These are phyloP conservation scores for Rhodophaea formosa DNA, from an alignment of 2,888 invertebrate species.

Conservation along the genomic window DNA sequence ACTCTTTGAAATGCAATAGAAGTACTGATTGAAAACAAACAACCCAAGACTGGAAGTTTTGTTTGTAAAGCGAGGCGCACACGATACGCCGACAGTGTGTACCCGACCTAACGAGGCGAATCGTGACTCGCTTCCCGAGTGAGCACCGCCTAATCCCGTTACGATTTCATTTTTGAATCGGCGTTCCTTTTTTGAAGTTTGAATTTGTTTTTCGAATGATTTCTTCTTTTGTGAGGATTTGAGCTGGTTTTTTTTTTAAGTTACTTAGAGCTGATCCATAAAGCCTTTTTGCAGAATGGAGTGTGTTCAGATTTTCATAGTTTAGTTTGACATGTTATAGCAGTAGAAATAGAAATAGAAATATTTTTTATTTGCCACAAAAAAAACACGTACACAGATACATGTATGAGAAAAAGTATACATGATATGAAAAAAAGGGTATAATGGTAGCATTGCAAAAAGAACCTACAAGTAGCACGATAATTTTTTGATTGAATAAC, in stretches of 20 bases:
- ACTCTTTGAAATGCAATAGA: constrained; percentile 12
- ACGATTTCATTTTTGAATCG: constrained; percentile 16
- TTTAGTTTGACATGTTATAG: too few relatives aligned
- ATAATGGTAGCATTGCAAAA: too few relatives aligned
- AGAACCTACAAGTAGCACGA: too few relatives aligned
- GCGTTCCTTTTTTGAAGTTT: constrained; percentile 6
- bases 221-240: constrained; percentile 8
- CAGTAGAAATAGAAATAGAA: too few relatives aligned
- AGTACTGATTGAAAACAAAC: constrained; percentile 19
- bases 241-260: background rate
- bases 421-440: too few relatives aligned
- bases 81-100: constrained; percentile 15
- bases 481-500: too few relatives aligned
- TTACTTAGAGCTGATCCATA: too few relatives aligned
- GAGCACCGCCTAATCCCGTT: constrained; percentile 23
- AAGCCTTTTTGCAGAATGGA: too few relatives aligned
- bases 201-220: constrained; percentile 12
- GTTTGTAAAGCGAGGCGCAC: constrained; percentile 11
- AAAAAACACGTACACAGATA: too few relatives aligned
- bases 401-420: too few relatives aligned
- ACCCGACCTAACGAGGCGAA: constrained; percentile 34
- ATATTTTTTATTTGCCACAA: too few relatives aligned
- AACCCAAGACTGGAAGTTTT: constrained; percentile 12
- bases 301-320: too few relatives aligned
- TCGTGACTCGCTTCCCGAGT: constrained; percentile 48